phyloP scores from a whole-genome alignment of 2,113 vertebrate genomes.

The Carollia perspicillata region DNA sequence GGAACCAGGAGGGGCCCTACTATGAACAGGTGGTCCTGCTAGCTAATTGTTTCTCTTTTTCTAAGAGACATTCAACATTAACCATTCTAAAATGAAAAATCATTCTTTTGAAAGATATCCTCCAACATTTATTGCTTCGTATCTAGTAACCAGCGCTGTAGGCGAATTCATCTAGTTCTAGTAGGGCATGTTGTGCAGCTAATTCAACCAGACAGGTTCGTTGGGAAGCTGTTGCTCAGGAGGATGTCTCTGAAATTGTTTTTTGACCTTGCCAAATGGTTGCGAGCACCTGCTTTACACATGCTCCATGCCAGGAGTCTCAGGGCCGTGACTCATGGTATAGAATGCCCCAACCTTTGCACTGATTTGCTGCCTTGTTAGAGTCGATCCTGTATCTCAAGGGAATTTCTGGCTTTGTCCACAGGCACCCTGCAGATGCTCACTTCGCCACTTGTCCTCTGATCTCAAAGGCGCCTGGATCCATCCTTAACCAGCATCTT shows the following conservation, averaged over 20 bases:
- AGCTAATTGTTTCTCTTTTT: background rate
- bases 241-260: background rate
- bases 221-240: background rate
- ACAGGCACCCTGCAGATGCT: background rate
- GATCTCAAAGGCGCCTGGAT: background rate
- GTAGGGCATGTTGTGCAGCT: background rate
- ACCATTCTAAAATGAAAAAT: background rate
- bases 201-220: conserved; percentile 15
- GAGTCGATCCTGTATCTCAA: background rate
- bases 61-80: background rate
- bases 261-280: background rate
- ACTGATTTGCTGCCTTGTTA: background rate
- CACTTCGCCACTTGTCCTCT: background rate
- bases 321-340: background rate
- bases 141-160: background rate
- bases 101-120: background rate
- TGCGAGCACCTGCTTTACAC: background rate
- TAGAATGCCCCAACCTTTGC: background rate
- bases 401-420: background rate
- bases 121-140: background rate
- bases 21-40: background rate
- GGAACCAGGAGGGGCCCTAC: background rate
- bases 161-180: background rate
- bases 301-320: background rate
- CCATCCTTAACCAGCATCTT: background rate